A percentile compares a stretch with the other conserved stretches of the same genome.
phyloP scores from a whole-genome alignment of 2,888 invertebrate genomes.

The Lymantria monacha region DNA sequence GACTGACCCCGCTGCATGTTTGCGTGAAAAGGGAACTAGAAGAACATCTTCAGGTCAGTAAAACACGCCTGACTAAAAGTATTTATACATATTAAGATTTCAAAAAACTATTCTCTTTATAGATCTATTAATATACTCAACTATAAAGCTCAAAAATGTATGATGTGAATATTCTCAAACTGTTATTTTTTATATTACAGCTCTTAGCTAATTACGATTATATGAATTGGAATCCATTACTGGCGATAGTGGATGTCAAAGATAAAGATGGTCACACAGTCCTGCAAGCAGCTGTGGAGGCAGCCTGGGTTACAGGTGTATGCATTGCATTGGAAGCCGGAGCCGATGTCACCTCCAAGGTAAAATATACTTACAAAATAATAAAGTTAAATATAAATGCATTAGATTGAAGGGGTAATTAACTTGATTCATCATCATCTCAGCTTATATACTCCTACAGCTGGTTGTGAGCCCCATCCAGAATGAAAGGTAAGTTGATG shows the following conservation, averaged over 20 bases:
- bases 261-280: conserved; percentile 77
- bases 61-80: not conserved
- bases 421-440: too few relatives aligned
- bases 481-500: too few relatives aligned
- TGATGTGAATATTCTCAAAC: too few relatives aligned
- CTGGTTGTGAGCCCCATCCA: too few relatives aligned
- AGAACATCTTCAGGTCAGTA: conserved; percentile 62
- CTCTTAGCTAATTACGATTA: conserved; percentile 62
- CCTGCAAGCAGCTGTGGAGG: conserved; percentile 74
- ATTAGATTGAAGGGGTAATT: too few relatives aligned
- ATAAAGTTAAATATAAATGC: not conserved
- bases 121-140: too few relatives aligned
- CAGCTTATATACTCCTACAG: too few relatives aligned
- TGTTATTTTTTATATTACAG: conserved; percentile 34
- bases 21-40: conserved; percentile 69
- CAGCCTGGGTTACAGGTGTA: conserved; percentile 77
- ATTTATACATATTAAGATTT: too few relatives aligned
- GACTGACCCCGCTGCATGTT: conserved; percentile 76
- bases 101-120: too few relatives aligned
- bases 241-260: conserved; percentile 68
- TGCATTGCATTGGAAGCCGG: conserved; percentile 77
- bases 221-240: conserved; percentile 58
- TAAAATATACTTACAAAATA: conserved; percentile 21
- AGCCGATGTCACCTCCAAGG: conserved; percentile 74
- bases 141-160: too few relatives aligned